phyloP scores from a whole-genome alignment of 1,140 invertebrate genomes.

The Goniozus legneri region DNA sequence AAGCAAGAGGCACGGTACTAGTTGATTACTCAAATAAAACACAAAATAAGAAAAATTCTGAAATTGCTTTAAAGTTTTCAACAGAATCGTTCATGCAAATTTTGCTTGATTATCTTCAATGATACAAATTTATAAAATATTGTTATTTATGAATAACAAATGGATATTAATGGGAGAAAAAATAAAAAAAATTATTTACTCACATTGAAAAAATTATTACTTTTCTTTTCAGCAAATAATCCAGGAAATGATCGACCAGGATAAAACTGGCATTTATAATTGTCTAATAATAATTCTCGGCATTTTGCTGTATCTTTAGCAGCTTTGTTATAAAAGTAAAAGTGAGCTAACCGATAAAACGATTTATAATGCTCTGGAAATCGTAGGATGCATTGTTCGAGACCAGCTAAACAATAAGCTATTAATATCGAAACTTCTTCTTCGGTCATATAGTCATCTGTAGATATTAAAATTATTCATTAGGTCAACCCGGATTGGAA shows the following conservation, averaged over 20 bases:
- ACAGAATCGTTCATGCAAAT: conserved; percentile 18
- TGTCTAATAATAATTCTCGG: conserved; percentile 68
- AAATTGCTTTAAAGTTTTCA: conserved; percentile 28
- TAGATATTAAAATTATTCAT: conserved; percentile 13
- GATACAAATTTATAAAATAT: too few species aligned
- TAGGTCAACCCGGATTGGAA: neutral
- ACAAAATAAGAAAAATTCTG: conserved; percentile 21
- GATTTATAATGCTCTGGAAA: conserved; percentile 93
- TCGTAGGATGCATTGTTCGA: conserved; percentile 79
- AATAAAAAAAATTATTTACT: conserved; percentile 33
- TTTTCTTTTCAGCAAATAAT: conserved; percentile 80
- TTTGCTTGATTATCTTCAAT: conserved; percentile 25
- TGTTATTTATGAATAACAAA: too few species aligned
- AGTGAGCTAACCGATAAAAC: conserved; percentile 80
- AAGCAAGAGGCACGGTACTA: conserved; percentile 24
- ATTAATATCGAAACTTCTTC: conserved; percentile 49
- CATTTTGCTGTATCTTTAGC: conserved; percentile 67
- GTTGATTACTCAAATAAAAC: conserved; percentile 27
- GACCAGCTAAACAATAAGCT: conserved; percentile 65
- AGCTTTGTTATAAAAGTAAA: conserved; percentile 73
- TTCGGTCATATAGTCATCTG: conserved; percentile 44
- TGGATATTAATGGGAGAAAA: conserved; percentile 5
- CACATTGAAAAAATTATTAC: conserved; percentile 86
- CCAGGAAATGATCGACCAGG: conserved; percentile 68
- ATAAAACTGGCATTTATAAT: conserved; percentile 60